Conservation (phyloP, 2,113 vertebrate genomes). For the Columba livia region DNA sequence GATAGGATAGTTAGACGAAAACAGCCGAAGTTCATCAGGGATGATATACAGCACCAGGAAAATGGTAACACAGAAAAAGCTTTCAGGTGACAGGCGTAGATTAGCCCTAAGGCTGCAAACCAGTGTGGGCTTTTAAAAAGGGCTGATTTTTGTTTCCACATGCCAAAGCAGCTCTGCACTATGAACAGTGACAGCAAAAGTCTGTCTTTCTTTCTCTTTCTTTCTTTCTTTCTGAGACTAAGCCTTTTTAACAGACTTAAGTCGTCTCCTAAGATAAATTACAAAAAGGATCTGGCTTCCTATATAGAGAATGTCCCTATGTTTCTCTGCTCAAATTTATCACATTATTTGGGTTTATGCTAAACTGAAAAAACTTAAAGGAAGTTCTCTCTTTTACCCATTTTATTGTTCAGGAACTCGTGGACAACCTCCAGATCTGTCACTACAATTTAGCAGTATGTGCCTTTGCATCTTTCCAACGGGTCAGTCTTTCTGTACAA, state of each 20-base stretch:
- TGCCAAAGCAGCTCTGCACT: accelerated
- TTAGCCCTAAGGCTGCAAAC: neutral
- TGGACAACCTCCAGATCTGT: neutral
- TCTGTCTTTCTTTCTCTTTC: neutral
- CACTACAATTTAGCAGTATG: neutral
- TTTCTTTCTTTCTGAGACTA: neutral
- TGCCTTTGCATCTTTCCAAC: neutral
- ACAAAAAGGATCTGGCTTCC: neutral
- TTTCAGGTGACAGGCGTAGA: neutral
- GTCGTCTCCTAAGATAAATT: neutral
- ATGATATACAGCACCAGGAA: neutral
- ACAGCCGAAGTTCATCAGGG: neutral
- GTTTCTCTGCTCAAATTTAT: neutral
- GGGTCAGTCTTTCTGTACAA: neutral
- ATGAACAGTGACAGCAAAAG: neutral
- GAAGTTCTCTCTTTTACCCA: neutral
- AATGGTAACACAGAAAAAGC: neutral
- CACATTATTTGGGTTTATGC: neutral
- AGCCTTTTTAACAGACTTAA: neutral
- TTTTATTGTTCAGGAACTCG: neutral
- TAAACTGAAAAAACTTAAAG: neutral
- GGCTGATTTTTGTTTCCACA: neutral
- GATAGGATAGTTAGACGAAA: neutral
- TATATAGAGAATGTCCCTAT: neutral
- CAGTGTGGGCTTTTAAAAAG: neutral